Conservation (phyloP, 92 coral and sea anemone genomes). For the Ricordea florida region DNA sequence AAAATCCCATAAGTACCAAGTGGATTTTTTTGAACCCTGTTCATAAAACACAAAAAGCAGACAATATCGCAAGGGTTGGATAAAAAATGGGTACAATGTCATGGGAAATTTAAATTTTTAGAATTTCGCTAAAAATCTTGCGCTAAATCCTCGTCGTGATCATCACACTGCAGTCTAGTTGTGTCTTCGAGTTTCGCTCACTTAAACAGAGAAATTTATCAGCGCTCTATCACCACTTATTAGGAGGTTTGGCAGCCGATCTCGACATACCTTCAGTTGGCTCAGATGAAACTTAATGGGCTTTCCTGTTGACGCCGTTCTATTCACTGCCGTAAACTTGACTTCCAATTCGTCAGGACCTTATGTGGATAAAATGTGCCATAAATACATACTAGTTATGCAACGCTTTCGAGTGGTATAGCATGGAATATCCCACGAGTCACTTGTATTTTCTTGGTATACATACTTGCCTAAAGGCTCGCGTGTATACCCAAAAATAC, state of each 20-base stretch:
- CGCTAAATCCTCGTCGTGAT: too few species aligned
- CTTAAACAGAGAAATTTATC: too few species aligned
- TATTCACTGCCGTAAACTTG: not conserved
- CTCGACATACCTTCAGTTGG: not conserved
- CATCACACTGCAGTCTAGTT: too few species aligned
- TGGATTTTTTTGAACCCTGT: constrained; percentile 65
- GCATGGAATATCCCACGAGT: too few species aligned
- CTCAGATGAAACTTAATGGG: not conserved
- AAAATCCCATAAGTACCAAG: constrained; percentile 64
- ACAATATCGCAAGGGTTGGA: not conserved
- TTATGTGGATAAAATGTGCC: too few species aligned
- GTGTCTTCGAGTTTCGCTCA: too few species aligned
- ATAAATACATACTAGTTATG: too few species aligned
- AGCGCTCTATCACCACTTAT: too few species aligned
- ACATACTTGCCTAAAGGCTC: too few species aligned
- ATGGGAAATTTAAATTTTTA: not conserved
- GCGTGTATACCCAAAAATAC: too few species aligned
- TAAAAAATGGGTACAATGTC: not conserved
- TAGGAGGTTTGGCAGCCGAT: not conserved
- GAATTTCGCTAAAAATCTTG: not conserved
- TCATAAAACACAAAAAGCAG: not conserved
- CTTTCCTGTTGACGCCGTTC: not conserved
- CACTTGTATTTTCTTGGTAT: too few species aligned
- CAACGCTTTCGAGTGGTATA: too few species aligned
- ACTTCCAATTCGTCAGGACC: not conserved